Evolutionary conservation across 35 echinoderm and acorn worm species (phyloP).

Genomic region (Chiridota heheva): DNA sequence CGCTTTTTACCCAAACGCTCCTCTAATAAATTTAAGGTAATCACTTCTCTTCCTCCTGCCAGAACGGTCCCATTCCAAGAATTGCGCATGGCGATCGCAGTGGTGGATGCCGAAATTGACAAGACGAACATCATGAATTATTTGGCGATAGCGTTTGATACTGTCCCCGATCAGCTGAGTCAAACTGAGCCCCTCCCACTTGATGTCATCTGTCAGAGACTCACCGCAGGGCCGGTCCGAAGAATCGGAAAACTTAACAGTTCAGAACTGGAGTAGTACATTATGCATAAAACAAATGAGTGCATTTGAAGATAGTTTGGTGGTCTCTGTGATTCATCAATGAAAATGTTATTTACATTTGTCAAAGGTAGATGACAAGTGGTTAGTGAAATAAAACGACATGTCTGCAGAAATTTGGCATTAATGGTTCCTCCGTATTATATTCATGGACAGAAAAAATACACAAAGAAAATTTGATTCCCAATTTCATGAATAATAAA

Average conservation of each 20-base stretch:
- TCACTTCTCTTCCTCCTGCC: no score
- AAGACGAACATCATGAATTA: slow-evolving; percentile 71
- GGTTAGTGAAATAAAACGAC: not conserved
- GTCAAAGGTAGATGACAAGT: not conserved
- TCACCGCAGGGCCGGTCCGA: slow-evolving; percentile 53
- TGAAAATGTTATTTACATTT: not conserved
- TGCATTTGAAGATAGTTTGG: not conserved
- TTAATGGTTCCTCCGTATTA: not conserved
- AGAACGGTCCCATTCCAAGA: slow-evolving; percentile 77
- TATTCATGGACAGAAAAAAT: not conserved
- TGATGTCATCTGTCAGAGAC: slow-evolving; percentile 66
- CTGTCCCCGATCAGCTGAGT: slow-evolving; percentile 63
- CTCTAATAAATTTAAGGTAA: no score
- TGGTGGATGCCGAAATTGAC: slow-evolving; percentile 92
- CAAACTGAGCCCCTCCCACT: slow-evolving; percentile 62
- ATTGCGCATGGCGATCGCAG: slow-evolving; percentile 81
- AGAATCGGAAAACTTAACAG: slow-evolving; percentile 86
- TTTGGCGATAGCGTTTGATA: slow-evolving; percentile 67
- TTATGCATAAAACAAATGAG: not conserved
- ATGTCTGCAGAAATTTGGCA: not conserved
- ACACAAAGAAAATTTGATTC: not conserved
- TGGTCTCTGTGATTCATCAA: not conserved
- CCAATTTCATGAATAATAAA: no score
- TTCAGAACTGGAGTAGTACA: slow-evolving; percentile 65
- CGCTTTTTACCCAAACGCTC: no score